Evolutionary conservation across 2,888 invertebrate species (phyloP), one percentile per base, ranked within the genome.

Genomic region (Parnassius orleans): DNA sequence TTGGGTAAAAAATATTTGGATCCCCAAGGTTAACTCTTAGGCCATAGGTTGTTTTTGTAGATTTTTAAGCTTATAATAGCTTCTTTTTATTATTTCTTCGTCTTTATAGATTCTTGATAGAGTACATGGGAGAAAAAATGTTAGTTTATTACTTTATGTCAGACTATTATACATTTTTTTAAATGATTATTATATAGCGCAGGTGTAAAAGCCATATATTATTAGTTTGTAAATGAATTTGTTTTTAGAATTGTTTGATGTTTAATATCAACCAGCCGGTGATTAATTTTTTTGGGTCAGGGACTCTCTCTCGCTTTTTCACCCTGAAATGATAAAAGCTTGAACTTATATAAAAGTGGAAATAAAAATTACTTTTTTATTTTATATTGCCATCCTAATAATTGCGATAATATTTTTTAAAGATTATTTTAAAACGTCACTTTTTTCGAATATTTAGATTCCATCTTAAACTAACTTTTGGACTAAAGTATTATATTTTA

Each of bases 101-200:
- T 60, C 57, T 67, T 68, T 69, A 68, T 74, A 67, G 62, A 63
- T 63, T 60, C 2, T 50, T 69, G 69, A 70, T 66, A 73, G 73
- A 66, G n/a, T 14, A 57, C 7, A 33, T n/a, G 7, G 73, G 73
- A 68, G 72, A 63, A 72, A 72, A 73, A 76, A 73, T 63, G 69
- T 62, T 72, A 74, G 72, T 76, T 73, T 58, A 46, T 68, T 69
- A 69, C 62, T 80, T 80, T 78, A 77, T 74, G 73, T 59, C 56
- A 66, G 67, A 65, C 55, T 71, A 73, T n/a, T n/a, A n/a, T 81
- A 79, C 79, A 80, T 77, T 70, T 73, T 76, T 75, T 68, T 67
- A 72, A 75, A 79, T 75, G 70, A 68, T 68, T 65, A 67, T 58
- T 69, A 67, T 60, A 63, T 65, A 59, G 66, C 68, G 72, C 72